A percentile compares a stretch with the other conserved stretches of the same genome.
These are phyloP conservation scores for Macrobrachium nipponense DNA, from an alignment of 1,140 invertebrate genomes.

Conservation along the genomic window DNA sequence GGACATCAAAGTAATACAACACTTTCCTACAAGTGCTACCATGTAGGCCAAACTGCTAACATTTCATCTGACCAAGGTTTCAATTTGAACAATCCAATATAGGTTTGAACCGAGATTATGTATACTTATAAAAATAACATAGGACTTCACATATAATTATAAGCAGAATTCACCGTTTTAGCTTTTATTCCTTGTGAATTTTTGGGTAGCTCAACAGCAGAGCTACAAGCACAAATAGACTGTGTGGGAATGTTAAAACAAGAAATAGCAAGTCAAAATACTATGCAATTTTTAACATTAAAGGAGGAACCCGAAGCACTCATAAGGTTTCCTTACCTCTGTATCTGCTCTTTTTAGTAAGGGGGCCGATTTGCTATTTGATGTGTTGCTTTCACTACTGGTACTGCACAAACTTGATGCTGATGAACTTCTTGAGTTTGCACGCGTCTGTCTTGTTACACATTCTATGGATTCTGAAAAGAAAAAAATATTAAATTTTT, in stretches of 20 bases:
- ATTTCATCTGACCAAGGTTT: too few relatives aligned
- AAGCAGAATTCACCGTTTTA: too few relatives aligned
- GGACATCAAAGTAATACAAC: too few relatives aligned
- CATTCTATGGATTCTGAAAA: constrained; percentile 61
- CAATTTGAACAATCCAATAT: too few relatives aligned
- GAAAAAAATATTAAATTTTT: not conserved
- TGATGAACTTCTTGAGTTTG: constrained; percentile 48
- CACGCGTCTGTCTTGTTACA: constrained; percentile 51
- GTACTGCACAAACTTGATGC: constrained; percentile 56
- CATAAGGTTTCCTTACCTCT: constrained; percentile 38
- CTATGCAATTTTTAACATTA: not conserved
- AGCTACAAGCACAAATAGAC: too few relatives aligned
- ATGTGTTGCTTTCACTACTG: constrained; percentile 42
- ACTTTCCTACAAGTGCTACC: too few relatives aligned
- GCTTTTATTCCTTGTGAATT: too few relatives aligned
- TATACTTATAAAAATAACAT: not conserved
- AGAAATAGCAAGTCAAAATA: not conserved
- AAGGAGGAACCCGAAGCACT: not conserved
- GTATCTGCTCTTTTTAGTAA: constrained; percentile 61
- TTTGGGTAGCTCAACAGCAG: too few relatives aligned
- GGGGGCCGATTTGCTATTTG: constrained; percentile 38
- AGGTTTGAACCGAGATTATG: too few relatives aligned
- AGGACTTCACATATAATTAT: too few relatives aligned
- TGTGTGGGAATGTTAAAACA: too few relatives aligned
- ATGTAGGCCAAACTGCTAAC: too few relatives aligned